phyloP scores from a whole-genome alignment of 2,888 invertebrate genomes.

The Pachycephus smyrnensis region DNA sequence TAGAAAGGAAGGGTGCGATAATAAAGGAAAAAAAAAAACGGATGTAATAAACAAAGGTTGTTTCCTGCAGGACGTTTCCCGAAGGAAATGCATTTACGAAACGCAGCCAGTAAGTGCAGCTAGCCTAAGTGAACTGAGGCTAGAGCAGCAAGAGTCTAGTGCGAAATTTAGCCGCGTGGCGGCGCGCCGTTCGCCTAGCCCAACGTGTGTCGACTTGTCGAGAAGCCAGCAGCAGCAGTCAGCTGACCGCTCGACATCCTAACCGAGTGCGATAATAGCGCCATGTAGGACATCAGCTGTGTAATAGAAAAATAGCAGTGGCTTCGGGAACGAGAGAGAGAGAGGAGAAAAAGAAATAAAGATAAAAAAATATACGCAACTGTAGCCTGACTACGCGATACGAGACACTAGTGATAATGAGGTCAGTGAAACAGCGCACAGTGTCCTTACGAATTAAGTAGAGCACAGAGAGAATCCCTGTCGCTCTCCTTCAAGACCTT shows the following conservation, averaged over 20 bases:
- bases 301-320: neutral
- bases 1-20: no score
- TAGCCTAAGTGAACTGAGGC: no score
- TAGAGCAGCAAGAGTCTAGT: no score
- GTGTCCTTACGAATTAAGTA: no score
- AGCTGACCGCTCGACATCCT: constrained; percentile 43
- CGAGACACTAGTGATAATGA: no score
- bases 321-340: neutral
- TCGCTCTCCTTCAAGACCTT: no score
- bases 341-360: constrained; percentile 13
- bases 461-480: no score
- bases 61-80: no score
- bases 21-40: no score
- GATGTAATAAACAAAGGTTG: no score
- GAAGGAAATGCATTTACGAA: neutral
- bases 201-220: neutral
- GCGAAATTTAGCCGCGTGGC: neutral
- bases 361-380: constrained; percentile 4
- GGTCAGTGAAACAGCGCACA: no score
- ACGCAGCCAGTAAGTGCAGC: neutral
- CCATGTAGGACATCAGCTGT: constrained; percentile 31
- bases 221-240: constrained; percentile 19
- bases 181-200: constrained; percentile 1
- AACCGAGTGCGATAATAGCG: constrained; percentile 41
- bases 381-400: neutral